Conservation (phyloP, 1,140 invertebrate genomes). For the Aphaenogaster rudis region DNA sequence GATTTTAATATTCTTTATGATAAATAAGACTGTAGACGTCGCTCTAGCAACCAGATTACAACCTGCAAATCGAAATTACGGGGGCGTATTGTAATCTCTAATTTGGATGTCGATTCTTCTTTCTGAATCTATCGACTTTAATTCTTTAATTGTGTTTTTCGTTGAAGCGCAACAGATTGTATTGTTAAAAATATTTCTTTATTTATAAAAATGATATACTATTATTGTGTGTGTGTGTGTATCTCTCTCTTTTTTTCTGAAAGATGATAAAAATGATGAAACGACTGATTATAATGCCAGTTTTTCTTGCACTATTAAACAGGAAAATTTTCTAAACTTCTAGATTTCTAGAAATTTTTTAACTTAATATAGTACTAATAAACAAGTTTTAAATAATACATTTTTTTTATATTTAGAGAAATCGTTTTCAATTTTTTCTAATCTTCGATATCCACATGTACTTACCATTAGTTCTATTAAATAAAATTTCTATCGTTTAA, state of each 20-base stretch:
- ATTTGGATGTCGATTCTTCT: not conserved
- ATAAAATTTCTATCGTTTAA: slow-evolving; percentile 12
- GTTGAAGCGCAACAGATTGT: not conserved
- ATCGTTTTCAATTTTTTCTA: not conserved
- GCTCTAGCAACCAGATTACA: not conserved
- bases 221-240: no score
- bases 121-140: not conserved
- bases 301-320: not conserved
- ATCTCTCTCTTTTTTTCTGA: not conserved
- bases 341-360: not conserved
- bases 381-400: not conserved
- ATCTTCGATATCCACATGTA: not conserved
- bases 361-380: not conserved
- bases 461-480: not conserved
- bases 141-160: not conserved
- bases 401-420: not conserved
- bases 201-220: slow-evolving; percentile 2
- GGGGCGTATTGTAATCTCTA: slow-evolving; percentile 7
- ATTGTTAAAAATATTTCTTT: slow-evolving; percentile 5
- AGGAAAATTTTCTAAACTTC: not conserved
- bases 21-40: not conserved
- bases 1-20: slow-evolving; percentile 22
- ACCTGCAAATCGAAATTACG: not conserved
- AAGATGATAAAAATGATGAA: not conserved
- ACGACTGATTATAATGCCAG: not conserved